Evolutionary conservation across 2,888 invertebrate species (phyloP), one percentile per base, ranked within the genome.

Genomic region (Lissonota sp.): DNA sequence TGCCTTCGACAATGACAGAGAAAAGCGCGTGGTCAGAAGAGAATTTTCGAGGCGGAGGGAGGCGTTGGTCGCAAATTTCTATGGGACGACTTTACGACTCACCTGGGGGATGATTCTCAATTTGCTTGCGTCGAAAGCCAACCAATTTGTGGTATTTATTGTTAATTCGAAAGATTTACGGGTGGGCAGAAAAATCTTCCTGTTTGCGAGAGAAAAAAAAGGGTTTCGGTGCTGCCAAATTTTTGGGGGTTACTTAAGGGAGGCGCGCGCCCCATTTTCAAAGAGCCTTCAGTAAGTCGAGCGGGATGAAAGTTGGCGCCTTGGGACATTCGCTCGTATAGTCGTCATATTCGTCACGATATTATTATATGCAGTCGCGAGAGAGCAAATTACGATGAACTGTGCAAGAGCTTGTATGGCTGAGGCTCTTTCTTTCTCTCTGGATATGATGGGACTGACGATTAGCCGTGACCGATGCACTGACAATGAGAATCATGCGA

Each of bases 381-480:
- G 83, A 72, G 84, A 79, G 81, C 82, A 74, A 69, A 75, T 82
- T 53, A 64, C 12, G 40, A 84, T 84, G 87, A n/a, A n/a, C n/a
- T n/a, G n/a, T n/a, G n/a, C n/a, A n/a, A n/a, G n/a, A n/a, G n/a
- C n/a, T n/a, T n/a, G n/a, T n/a, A n/a, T n/a, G n/a, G n/a, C n/a
- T n/a, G n/a, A n/a, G n/a, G n/a, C n/a, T n/a, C n/a, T n/a, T n/a
- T n/a, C n/a, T n/a, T n/a, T n/a, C n/a, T n/a, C n/a, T n/a, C n/a
- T n/a, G n/a, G n/a, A n/a, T 86, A 83, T 85, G 86, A 84, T 89
- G 83, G 87, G 83, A 85, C 88, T 87, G 84, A 88, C 89, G 91
- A 91, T 89, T 90, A 90, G 90, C 90, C 89, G 88, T 90, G 88
- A 89, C 91, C 90, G 89, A 91, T 89, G 84, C 85, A 85, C 86